Evolutionary conservation across 2,888 invertebrate genomes (phyloP).

Genomic region (Rhorus exstirpatorius): DNA sequence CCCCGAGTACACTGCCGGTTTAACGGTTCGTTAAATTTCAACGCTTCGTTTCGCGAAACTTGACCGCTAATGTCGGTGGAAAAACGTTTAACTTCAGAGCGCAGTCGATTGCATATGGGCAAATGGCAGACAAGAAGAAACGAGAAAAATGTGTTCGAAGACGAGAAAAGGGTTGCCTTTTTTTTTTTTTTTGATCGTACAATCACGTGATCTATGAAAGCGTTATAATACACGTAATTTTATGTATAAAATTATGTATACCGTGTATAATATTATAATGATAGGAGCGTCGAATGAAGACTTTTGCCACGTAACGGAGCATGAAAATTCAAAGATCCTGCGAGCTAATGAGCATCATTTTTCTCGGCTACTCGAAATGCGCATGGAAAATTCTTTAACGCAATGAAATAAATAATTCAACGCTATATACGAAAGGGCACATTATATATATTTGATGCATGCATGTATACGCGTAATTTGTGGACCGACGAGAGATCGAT

Average conservation of each 20-base stretch:
- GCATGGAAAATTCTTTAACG: slow-evolving; percentile 31
- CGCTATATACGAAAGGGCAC: neutral
- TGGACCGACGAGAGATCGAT: slow-evolving; percentile 57
- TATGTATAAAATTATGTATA: slow-evolving; percentile 4
- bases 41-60: slow-evolving; percentile 80
- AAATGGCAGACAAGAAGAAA: too few species aligned
- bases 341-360: slow-evolving; percentile 68
- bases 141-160: slow-evolving; percentile 17
- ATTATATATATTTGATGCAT: slow-evolving; percentile 22
- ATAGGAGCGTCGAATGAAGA: slow-evolving; percentile 63
- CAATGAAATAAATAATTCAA: slow-evolving; percentile 42
- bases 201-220: neutral
- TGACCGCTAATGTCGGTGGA: slow-evolving; percentile 71
- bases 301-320: slow-evolving; percentile 70
- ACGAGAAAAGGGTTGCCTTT: neutral
- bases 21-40: slow-evolving; percentile 84
- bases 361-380: slow-evolving; percentile 21
- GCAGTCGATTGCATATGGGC: too few species aligned
- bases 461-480: slow-evolving; percentile 25
- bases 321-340: slow-evolving; percentile 69
- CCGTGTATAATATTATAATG: too few species aligned
- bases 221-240: neutral
- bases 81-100: slow-evolving; percentile 50
- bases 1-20: slow-evolving; percentile 78
- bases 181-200: neutral